Conservation (phyloP, 2,888 invertebrate genomes). For the Deilephila elpenor region DNA sequence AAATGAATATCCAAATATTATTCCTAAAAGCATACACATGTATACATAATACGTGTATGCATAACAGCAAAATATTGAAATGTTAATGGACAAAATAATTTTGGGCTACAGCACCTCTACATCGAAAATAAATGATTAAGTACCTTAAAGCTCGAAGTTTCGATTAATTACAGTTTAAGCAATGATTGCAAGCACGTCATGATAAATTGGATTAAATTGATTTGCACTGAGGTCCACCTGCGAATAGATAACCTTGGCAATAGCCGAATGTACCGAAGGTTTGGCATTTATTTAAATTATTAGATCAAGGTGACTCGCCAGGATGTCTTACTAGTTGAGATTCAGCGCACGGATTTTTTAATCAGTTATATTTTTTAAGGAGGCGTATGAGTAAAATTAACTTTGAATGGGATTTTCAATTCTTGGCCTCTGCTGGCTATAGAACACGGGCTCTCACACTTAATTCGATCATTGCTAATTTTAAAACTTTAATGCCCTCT, state of each 20-base stretch:
- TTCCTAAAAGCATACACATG: no score
- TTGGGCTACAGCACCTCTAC: background rate
- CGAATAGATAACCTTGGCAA: conserved; percentile 9
- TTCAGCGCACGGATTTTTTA: background rate
- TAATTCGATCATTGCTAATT: no score
- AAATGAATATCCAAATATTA: no score
- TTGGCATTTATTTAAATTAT: conserved; percentile 28
- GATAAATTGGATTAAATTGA: conserved; percentile 5
- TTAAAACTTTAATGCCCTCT: no score
- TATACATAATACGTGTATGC: no score
- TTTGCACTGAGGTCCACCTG: background rate
- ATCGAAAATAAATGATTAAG: background rate
- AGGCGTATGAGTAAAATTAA: no score
- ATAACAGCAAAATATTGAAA: no score
- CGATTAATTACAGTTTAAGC: background rate
- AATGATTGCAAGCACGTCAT: background rate
- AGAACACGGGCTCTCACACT: no score
- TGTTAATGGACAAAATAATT: background rate
- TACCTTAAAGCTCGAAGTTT: background rate
- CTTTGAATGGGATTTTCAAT: no score
- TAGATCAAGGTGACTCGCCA: conserved; percentile 25
- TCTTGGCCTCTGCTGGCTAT: no score
- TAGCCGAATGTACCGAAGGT: background rate
- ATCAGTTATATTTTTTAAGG: background rate
- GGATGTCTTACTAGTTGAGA: background rate